Base-by-base conservation (phyloP, 1,140 invertebrate species). In the Periplaneta americana region DNA sequence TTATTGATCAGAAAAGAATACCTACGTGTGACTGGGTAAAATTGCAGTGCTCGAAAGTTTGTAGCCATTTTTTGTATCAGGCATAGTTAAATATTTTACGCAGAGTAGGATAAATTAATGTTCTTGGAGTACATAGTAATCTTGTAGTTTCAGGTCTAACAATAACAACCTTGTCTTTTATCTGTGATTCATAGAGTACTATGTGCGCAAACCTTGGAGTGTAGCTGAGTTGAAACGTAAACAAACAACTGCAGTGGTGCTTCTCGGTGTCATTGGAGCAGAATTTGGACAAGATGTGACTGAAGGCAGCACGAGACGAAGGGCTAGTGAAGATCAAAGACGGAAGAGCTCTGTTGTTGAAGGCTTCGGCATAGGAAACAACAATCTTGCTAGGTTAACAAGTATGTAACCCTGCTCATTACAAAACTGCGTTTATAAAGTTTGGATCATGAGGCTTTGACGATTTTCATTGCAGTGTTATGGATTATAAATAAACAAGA, bases 201-300 rank as follows among this genome's bases (percentile, higher is more conserved):
- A 88, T 79, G 90, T 94, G 57, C 91, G 94, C 39, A 96, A 95
- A 87, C 95, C 95, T 6, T 96, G 95, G 11, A 96, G 95, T 84
- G 88, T 94, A 0, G 94, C 95, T 0, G 97, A 99, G 89, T 89
- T 97, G 39, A 96, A 97, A 83, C 91, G 98, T 15, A 98, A 98
- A 85, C 98, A 99, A 88, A 97, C 97, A 0, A 99, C 98, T 0
- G 97, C 98, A 0, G 97, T 99, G 0, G 97, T 99, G 0, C 88
- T 99, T 57, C 87, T 99, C 32, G 98, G 98, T 0, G 98, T 99
- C 0, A 98, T 99, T 80, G 98, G 98, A 0, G 96, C 98, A 0
- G 98, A 99, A 88, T 99, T 99, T 89, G 98, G 98, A 0, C 96
- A 98, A 86, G 97, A 96, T 85, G 94, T 96, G 75, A 91, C 92